Base-by-base conservation (phyloP, 2,888 invertebrate genomes). In the Rhorus exstirpatorius region DNA sequence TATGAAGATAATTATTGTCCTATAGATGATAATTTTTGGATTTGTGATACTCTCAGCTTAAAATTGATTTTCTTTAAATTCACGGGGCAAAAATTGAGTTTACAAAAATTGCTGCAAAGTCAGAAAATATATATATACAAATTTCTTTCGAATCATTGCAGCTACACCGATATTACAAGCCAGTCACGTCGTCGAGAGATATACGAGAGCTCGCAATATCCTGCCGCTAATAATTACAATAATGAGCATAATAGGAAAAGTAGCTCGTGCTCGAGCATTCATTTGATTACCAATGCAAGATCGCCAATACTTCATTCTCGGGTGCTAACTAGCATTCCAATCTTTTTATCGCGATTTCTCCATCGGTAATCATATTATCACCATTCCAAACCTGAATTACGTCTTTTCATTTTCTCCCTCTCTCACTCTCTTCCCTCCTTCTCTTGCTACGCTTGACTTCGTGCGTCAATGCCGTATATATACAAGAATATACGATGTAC, bases 301-400 rank as follows among this genome's bases (percentile, higher is more conserved):
- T 1, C n/a, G 41, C 24, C n/a, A n/a, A 44, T 58, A 71, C 17
- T 70, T 44, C 8, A n/a, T 51, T 60, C 65, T 49, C 72, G 49
- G 24, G 53, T 51, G 55, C 60, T 81, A 71, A 70, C 76, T 49
- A 49, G 70, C 63, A 71, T 76, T 76, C 76, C 80, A 19, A 76
- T 81, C 49, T 60, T 76, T 81, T 76, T 71, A 71, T 76, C 76
- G 26, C 49, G 63, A 71, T 76, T 81, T 76, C 70, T 65, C 63
- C 63, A 76, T 80, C 70, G 80, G 41, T 49, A 38, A 63, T 76
- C 46, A 63, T 55, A 55, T 75, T 65, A 70, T 49, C 53, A 75
- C 38, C 51, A n/a, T 63, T 70, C 35, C 8, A 75, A 80, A 80
- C 75, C 63, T 63, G 80, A 75, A 80, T 75, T 46, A 70, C 72